Conservation (phyloP, 2,888 invertebrate species). For the Acleris literana region DNA sequence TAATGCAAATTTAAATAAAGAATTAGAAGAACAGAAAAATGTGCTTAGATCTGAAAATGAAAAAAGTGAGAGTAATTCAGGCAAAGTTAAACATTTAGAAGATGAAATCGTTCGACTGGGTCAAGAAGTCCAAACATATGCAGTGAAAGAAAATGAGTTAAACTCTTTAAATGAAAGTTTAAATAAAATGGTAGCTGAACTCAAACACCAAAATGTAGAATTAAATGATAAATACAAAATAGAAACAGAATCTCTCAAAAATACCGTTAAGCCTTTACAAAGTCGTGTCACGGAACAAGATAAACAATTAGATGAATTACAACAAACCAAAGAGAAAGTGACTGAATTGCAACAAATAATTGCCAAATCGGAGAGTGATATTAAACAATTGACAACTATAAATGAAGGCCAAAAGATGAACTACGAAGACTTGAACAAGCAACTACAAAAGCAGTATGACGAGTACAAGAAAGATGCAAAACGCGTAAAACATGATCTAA, state of each 20-base stretch:
- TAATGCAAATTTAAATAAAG: slow-evolving; percentile 55
- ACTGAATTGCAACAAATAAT: slow-evolving; percentile 68
- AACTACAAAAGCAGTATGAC: slow-evolving; percentile 70
- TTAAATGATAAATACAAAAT: slow-evolving; percentile 63
- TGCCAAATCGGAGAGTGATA: slow-evolving; percentile 72
- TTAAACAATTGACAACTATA: slow-evolving; percentile 72
- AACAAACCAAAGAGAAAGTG: slow-evolving; percentile 67
- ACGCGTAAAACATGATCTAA: slow-evolving; percentile 78
- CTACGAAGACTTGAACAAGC: slow-evolving; percentile 76
- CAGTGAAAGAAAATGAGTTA: slow-evolving; percentile 27
- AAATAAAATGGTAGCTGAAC: slow-evolving; percentile 39
- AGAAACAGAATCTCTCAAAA: slow-evolving; percentile 70
- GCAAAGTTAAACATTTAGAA: slow-evolving; percentile 58
- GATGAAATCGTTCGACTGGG: slow-evolving; percentile 50
- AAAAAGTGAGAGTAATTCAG: slow-evolving; percentile 56
- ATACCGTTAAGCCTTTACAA: slow-evolving; percentile 61
- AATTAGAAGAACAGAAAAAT: slow-evolving; percentile 63
- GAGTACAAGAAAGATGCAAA: slow-evolving; percentile 77
- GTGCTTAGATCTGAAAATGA: slow-evolving; percentile 62
- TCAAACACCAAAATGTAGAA: slow-evolving; percentile 65
- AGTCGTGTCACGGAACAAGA: slow-evolving; percentile 61
- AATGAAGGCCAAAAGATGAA: slow-evolving; percentile 78
- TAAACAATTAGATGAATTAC: slow-evolving; percentile 62
- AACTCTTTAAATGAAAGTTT: slow-evolving; percentile 26
- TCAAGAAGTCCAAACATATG: slow-evolving; percentile 23